phyloP scores from a whole-genome alignment of 2,113 vertebrate species.

The Labeo rohita region DNA sequence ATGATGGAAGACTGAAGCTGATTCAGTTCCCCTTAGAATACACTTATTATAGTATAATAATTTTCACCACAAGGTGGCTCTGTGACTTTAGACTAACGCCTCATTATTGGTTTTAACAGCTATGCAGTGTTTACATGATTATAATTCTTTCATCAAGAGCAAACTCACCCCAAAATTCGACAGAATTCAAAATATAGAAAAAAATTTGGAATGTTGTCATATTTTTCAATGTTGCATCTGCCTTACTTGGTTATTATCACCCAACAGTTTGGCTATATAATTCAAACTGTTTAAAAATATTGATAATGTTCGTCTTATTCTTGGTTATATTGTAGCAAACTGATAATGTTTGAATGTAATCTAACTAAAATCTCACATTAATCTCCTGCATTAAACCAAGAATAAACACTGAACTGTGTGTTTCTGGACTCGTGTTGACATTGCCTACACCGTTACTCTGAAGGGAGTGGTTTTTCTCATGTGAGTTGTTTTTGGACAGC shows the following conservation, averaged over 20 bases:
- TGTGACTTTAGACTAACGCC: background rate
- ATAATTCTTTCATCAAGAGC: background rate
- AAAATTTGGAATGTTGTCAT: background rate
- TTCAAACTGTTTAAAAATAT: background rate
- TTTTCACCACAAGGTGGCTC: conserved; percentile 44
- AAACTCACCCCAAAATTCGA: background rate
- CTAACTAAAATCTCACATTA: background rate
- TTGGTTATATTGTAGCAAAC: background rate
- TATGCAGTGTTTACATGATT: background rate
- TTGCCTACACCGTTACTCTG: background rate
- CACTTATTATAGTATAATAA: background rate
- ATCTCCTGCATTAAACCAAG: background rate
- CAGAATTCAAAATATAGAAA: background rate
- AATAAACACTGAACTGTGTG: background rate
- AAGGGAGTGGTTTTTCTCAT: conserved; percentile 9
- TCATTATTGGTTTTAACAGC: background rate
- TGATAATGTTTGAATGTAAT: background rate
- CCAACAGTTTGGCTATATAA: background rate
- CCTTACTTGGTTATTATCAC: background rate
- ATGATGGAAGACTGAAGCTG: background rate
- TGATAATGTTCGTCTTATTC: background rate
- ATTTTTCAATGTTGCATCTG: background rate
- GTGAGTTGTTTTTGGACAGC: conserved; percentile 38
- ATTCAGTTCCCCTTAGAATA: background rate
- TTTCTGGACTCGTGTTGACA: background rate